Percentiles rank a stretch among this genome's conserved stretches.
phyloP scores from a whole-genome alignment of 2,113 vertebrate species.

The Abramis brama region DNA sequence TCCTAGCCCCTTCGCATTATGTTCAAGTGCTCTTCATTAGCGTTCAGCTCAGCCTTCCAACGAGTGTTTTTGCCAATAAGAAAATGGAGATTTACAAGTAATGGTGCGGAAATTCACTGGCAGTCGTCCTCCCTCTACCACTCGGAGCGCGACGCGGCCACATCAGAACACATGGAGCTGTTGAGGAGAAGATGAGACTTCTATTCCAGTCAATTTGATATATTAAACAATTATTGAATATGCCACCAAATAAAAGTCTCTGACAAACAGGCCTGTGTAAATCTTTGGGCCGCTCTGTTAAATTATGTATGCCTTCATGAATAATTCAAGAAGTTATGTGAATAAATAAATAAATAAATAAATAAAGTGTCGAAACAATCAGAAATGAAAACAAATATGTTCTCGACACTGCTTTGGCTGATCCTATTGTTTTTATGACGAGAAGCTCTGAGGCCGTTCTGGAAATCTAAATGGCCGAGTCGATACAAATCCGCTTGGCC shows the following conservation, averaged over 20 bases:
- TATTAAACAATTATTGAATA: conserved; percentile 80
- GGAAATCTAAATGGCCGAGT: conserved; percentile 67
- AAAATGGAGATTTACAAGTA: conserved; percentile 61
- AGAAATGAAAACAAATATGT: conserved; percentile 40
- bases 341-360: conserved; percentile 49
- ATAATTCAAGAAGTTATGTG: conserved; percentile 70
- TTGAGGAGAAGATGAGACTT: conserved; percentile 52
- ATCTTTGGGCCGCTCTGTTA: conserved; percentile 67
- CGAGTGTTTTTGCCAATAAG: conserved; percentile 58
- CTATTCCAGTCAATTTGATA: conserved; percentile 74
- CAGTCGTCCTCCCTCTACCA: conserved; percentile 30
- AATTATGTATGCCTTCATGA: conserved; percentile 73
- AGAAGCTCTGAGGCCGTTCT: conserved; percentile 46
- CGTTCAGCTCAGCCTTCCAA: conserved; percentile 52
- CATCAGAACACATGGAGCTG: conserved; percentile 30
- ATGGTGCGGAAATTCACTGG: conserved; percentile 60
- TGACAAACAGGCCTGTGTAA: conserved; percentile 73
- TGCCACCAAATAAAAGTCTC: conserved; percentile 76
- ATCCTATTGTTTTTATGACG: conserved; percentile 51
- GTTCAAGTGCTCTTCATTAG: conserved; percentile 60
- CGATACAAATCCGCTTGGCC: conserved; percentile 62
- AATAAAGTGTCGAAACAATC: conserved; percentile 65
- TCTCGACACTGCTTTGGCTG: conserved; percentile 27
- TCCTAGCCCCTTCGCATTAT: conserved; percentile 2
- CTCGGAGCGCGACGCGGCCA: not conserved